A percentile compares a stretch with the other conserved stretches of the same genome.
Evolutionary conservation across 2,113 vertebrate species (phyloP).

Genomic region (Thunnus maccoyii): DNA sequence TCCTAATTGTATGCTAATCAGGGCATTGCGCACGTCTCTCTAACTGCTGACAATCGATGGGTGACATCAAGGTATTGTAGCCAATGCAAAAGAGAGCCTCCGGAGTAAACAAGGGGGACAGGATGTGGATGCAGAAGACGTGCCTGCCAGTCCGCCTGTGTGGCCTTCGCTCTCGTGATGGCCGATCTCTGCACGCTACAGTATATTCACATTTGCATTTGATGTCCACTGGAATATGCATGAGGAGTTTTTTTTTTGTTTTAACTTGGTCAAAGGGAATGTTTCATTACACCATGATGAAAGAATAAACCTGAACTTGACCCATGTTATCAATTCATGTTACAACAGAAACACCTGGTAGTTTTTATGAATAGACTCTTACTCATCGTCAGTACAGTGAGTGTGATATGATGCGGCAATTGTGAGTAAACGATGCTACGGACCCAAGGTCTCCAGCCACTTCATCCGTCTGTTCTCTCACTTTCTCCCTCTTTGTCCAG

Average conservation of each 20-base stretch:
- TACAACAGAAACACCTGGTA: constrained; percentile 1
- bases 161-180: background rate
- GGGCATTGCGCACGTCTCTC: constrained; percentile 61
- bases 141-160: constrained; percentile 40
- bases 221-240: background rate
- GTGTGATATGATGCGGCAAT: constrained; percentile 8
- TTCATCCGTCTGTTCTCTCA: constrained; percentile 22
- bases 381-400: constrained; percentile 23
- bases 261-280: background rate
- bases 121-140: constrained; percentile 52
- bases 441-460: constrained; percentile 45
- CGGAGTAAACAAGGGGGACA: constrained; percentile 68
- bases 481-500: constrained; percentile 13
- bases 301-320: constrained; percentile 12
- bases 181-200: background rate
- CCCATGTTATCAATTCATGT: background rate
- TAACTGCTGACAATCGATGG: constrained; percentile 74
- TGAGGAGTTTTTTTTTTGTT: background rate
- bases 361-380: constrained; percentile 30
- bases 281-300: background rate
- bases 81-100: constrained; percentile 73
- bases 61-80: constrained; percentile 72
- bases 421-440: constrained; percentile 35
- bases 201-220: constrained; percentile 26
- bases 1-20: constrained; percentile 84